Evolutionary conservation across 2,888 invertebrate species (phyloP).

Genomic region (Pseudococcus longispinus): DNA sequence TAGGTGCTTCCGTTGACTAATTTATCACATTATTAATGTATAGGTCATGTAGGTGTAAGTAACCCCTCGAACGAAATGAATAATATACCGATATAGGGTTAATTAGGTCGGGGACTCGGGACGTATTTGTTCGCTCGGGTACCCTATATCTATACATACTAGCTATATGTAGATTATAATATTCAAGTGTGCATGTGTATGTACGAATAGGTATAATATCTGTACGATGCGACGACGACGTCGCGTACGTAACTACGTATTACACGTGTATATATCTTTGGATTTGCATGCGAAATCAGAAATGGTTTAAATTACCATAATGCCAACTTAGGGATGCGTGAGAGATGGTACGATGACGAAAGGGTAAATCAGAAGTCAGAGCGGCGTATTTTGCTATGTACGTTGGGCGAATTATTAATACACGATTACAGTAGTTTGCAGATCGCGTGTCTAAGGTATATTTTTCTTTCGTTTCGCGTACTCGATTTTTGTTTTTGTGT

Average conservation of each 20-base stretch:
- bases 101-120: too few species aligned
- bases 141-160: background rate
- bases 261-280: background rate
- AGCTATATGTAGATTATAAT: background rate
- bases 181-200: background rate
- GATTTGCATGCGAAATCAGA: background rate
- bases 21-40: too few species aligned
- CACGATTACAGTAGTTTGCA: background rate
- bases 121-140: too few species aligned
- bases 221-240: background rate
- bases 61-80: too few species aligned
- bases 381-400: background rate
- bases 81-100: too few species aligned
- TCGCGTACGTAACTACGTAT: background rate
- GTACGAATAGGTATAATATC: background rate
- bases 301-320: background rate
- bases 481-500: background rate
- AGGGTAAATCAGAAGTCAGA: background rate
- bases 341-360: background rate
- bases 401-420: background rate
- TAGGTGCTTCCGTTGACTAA: too few species aligned
- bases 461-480: background rate
- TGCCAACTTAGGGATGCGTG: background rate
- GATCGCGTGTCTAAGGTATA: background rate
- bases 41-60: too few species aligned